Percentiles rank a stretch among this genome's conserved stretches.
phyloP scores from a whole-genome alignment of 1,140 invertebrate species.

The Euura saliciscinereae region DNA sequence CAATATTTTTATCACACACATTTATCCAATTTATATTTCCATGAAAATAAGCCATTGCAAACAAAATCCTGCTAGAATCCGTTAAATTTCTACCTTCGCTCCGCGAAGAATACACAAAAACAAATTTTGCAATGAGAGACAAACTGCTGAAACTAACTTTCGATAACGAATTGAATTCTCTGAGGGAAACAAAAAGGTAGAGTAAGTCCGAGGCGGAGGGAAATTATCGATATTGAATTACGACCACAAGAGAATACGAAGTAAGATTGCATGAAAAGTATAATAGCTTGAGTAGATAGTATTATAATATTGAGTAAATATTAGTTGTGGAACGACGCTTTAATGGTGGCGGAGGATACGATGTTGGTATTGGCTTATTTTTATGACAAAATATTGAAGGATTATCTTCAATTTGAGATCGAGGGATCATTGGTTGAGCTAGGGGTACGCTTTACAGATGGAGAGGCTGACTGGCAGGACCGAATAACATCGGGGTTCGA shows the following conservation, averaged over 20 bases:
- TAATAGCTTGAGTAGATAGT: neutral
- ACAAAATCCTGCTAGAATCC: neutral
- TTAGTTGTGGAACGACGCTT: neutral
- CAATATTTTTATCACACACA: constrained; percentile 15
- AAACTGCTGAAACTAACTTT: no score
- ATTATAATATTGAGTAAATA: neutral
- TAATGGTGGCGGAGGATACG: neutral
- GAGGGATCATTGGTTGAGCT: constrained; percentile 24
- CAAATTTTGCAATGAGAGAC: no score
- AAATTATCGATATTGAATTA: neutral
- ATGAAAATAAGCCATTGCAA: constrained; percentile 57
- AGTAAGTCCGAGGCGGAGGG: no score
- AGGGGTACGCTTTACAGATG: constrained; percentile 54
- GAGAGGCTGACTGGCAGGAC: constrained; percentile 80
- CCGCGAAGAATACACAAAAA: no score
- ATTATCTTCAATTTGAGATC: constrained; percentile 19
- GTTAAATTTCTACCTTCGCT: no score
- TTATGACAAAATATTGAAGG: constrained; percentile 49
- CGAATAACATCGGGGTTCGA: constrained; percentile 87
- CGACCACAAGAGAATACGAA: constrained; percentile 9
- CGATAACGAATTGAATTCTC: no score
- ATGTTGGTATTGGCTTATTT: constrained; percentile 54
- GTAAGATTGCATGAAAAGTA: constrained; percentile 11
- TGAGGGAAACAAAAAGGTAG: no score
- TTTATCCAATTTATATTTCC: constrained; percentile 39